Percentiles rank a stretch among this genome's conserved stretches.
Evolutionary conservation across 23 tunicate genomes (phyloP).

Genomic region (Halocynthia aurantium): DNA sequence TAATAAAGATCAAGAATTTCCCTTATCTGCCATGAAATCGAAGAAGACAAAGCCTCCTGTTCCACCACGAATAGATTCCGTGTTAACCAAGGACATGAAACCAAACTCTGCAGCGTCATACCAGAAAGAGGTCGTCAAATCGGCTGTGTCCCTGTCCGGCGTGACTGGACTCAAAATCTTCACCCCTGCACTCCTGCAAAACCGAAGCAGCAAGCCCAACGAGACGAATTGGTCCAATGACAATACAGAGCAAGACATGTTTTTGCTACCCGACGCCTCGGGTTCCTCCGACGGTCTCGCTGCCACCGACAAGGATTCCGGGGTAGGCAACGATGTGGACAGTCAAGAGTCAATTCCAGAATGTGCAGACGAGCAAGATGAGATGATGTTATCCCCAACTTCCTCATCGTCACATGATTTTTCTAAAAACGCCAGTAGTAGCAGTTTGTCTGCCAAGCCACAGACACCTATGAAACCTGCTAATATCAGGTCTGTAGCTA

Average conservation of each 20-base stretch:
- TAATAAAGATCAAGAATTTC: neutral
- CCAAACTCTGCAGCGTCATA: too few species aligned
- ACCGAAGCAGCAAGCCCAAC: neutral
- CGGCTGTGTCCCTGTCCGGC: neutral
- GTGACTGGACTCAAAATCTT: conserved; percentile 9
- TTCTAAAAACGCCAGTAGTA: neutral
- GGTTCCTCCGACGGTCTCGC: conserved; percentile 23
- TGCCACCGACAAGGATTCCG: conserved; percentile 80
- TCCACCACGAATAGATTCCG: conserved; percentile 9
- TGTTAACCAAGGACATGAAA: neutral
- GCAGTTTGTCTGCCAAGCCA: neutral
- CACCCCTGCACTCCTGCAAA: conserved; percentile 11
- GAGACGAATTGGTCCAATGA: neutral
- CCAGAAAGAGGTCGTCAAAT: too few species aligned
- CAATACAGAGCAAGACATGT: neutral
- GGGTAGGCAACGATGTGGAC: conserved; percentile 89
- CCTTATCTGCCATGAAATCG: neutral
- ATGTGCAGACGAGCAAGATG: conserved; percentile 22
- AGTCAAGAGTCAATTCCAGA: conserved; percentile 88
- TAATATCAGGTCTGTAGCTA: neutral
- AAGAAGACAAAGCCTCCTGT: conserved; percentile 3
- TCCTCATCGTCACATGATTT: neutral
- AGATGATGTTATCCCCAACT: too few species aligned
- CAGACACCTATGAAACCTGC: too few species aligned
- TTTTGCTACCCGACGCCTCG: conserved; percentile 8